Percentiles rank a stretch among this genome's conserved stretches.
Evolutionary conservation across 1,140 invertebrate genomes (phyloP).

Genomic region (Drosophila pallidifrons): DNA sequence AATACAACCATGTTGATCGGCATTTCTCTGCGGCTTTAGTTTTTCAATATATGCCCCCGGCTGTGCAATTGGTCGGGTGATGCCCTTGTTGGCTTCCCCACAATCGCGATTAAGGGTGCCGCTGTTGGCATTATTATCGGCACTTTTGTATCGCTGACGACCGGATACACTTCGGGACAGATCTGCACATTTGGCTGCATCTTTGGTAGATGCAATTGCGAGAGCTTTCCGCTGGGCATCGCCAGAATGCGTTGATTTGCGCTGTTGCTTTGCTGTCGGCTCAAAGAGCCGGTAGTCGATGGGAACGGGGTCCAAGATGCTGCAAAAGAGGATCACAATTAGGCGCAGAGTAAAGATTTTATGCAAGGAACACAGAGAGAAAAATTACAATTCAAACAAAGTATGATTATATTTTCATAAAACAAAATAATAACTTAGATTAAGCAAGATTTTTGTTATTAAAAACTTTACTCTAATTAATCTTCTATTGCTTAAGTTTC

Average conservation of each 20-base stretch:
- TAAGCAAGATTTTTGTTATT: too few relatives aligned
- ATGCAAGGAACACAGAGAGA: neutral
- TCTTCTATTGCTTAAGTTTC: too few relatives aligned
- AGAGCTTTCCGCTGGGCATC: conserved; percentile 64
- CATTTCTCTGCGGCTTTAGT: conserved; percentile 37
- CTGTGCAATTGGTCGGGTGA: conserved; percentile 62
- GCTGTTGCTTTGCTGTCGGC: conserved; percentile 65
- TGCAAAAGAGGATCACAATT: neutral
- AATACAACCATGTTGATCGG: conserved; percentile 18
- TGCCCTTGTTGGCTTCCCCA: conserved; percentile 51
- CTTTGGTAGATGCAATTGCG: conserved; percentile 64
- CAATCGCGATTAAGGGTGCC: conserved; percentile 54
- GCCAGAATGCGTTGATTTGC: conserved; percentile 48
- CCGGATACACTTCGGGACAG: conserved; percentile 67
- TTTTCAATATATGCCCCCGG: conserved; percentile 70
- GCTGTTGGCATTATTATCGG: conserved; percentile 67
- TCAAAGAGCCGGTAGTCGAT: conserved; percentile 73
- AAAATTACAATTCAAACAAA: too few relatives aligned
- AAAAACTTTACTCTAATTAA: too few relatives aligned
- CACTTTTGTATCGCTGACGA: conserved; percentile 63
- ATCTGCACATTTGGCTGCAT: conserved; percentile 70
- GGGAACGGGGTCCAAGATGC: conserved; percentile 69
- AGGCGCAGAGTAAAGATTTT: neutral
- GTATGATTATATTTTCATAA: too few relatives aligned
- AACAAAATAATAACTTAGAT: too few relatives aligned